These are phyloP conservation scores for Epizoanthus stellaris DNA, from an alignment of 92 coral and sea anemone species.

Conservation along the genomic window DNA sequence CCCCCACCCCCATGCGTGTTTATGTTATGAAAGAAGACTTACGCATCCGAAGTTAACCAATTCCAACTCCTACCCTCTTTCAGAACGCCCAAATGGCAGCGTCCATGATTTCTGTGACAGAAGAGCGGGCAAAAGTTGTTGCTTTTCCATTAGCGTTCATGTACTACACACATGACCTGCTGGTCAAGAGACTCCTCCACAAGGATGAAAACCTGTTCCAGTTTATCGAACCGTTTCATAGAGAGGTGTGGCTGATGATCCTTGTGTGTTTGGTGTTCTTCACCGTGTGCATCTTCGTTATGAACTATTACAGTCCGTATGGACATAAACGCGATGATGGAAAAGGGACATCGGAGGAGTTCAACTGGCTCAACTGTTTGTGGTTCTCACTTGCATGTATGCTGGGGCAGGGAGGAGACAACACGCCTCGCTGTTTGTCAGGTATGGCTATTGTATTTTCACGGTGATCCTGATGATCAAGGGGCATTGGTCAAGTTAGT, in stretches of 20 bases:
- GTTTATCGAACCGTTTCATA: slow-evolving; percentile 68
- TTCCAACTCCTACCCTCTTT: not conserved
- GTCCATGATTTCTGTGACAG: slow-evolving; percentile 62
- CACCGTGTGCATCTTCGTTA: slow-evolving; percentile 31
- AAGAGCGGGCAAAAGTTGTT: slow-evolving; percentile 55
- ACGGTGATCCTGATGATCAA: too few species aligned
- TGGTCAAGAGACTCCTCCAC: slow-evolving; percentile 37
- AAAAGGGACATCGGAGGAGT: slow-evolving; percentile 44
- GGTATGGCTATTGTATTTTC: slow-evolving; percentile 22
- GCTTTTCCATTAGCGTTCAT: slow-evolving; percentile 64
- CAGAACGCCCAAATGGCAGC: slow-evolving; percentile 80
- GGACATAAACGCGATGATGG: slow-evolving; percentile 62
- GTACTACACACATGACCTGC: slow-evolving; percentile 55
- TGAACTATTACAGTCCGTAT: slow-evolving; percentile 74
- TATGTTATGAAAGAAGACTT: too few species aligned
- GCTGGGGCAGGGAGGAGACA: too few species aligned
- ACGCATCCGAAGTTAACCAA: too few species aligned
- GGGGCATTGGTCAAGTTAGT: too few species aligned
- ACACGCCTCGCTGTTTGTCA: slow-evolving; percentile 60
- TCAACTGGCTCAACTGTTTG: too few species aligned
- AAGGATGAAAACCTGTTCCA: slow-evolving; percentile 44
- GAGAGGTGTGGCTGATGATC: slow-evolving; percentile 58
- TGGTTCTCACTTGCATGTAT: too few species aligned
- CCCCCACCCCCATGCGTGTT: too few species aligned
- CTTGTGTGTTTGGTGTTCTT: slow-evolving; percentile 36